Evolutionary conservation across 1,140 invertebrate species (phyloP).

Genomic region (Drosophila baimaii): DNA sequence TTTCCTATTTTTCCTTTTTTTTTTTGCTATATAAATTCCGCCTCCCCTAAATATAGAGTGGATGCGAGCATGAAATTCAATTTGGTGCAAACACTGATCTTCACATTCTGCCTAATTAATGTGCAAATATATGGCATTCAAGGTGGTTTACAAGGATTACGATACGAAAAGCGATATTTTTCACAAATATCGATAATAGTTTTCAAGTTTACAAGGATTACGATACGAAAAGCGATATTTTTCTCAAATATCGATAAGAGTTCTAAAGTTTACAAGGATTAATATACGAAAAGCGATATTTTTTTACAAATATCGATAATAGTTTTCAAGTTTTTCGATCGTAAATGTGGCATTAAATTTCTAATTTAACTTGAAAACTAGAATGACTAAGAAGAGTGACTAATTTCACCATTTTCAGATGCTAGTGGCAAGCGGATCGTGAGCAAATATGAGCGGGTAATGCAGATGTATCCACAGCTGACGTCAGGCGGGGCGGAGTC

Average conservation of each 20-base stretch:
- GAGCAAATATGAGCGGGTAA: constrained; percentile 71
- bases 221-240: not conserved
- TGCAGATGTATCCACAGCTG: constrained; percentile 70
- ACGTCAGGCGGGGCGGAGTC: constrained; percentile 46
- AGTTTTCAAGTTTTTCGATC: not conserved
- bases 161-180: not conserved
- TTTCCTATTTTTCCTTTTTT: not conserved
- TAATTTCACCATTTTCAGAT: constrained; percentile 23
- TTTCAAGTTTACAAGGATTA: not conserved
- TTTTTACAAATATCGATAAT: not conserved
- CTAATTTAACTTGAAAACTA: not conserved
- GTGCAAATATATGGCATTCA: constrained; percentile 71
- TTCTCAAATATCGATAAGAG: too few relatives aligned
- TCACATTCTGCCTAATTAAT: constrained; percentile 55
- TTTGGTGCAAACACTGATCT: constrained; percentile 44
- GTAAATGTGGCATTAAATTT: not conserved
- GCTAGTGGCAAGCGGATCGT: constrained; percentile 68
- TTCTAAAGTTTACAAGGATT: not conserved
- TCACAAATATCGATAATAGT: too few relatives aligned
- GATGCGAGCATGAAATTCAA: constrained; percentile 50
- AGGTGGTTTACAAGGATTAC: constrained; percentile 39
- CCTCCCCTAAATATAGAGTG: not conserved
- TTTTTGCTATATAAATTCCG: not conserved
- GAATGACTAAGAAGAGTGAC: not conserved
- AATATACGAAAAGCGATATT: not conserved